Evolutionary conservation across 2,113 vertebrate genomes (phyloP), one percentile per base, ranked within the genome.

Genomic region (Eudyptes chrysolophus): DNA sequence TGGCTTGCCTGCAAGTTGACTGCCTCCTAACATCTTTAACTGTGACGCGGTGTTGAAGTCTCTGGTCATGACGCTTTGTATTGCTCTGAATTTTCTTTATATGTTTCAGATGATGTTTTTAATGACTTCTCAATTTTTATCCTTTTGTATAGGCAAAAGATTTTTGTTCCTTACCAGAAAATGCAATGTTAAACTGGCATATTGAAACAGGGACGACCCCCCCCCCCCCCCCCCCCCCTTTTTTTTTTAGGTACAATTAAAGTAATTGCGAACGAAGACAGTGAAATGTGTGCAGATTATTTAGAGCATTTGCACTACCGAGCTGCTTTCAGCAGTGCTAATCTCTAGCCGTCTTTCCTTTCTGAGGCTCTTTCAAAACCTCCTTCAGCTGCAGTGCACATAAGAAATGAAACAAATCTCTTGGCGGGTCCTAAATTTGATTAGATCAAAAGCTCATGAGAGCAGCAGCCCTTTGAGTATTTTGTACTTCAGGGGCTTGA

Each of bases 171-270:
- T 69, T 36, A 26, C 10, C 18, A 58, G 60, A 49, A 62, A 89
- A 69, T 42, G 21, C 54, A 64, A 42, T 20, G 26, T 68, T 82
- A 20, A 26, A 29, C 27, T 69, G 60, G 5, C 6, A 12, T 49
- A 30, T 49, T 86, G 42, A 57, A 82, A 57, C 19, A 34, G 25
- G 22, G 54, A 57, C 13, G 15, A 1, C 4, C n/a, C n/a, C n/a
- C n/a, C n/a, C n/a, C n/a, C n/a, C 42, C 6, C 12, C 11, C 6
- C 14, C 11, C 5, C 3, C 7, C 1, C 2, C 1, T 10, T 8
- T 13, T 61, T 27, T 69, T 58, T 90, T 57, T 38, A 55, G 76
- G 16, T 88, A 27, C 82, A 74, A 20, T 74, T 90, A 49, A 69
- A 70, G 46, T 88, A 83, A 30, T 13, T 78, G 87, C 58, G 93